Conservation (phyloP, 2,113 vertebrate species). For the Brachirus orientalis region DNA sequence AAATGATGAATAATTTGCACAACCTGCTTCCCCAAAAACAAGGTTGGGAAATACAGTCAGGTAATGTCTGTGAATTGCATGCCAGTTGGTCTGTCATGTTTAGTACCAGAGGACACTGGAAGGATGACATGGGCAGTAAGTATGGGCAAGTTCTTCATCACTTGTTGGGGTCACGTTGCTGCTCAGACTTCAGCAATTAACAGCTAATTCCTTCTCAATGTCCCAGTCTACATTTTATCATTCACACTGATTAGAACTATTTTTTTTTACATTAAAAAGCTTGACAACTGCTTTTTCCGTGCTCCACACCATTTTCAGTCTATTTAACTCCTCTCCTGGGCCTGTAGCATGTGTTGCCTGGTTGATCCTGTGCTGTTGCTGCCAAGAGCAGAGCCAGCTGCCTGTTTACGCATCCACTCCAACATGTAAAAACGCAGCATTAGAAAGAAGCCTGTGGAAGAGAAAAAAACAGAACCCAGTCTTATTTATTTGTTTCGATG, state of each 20-base stretch:
- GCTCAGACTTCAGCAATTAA: neutral
- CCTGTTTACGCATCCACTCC: slow-evolving; percentile 67
- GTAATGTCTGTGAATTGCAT: no score
- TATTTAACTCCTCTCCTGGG: slow-evolving; percentile 58
- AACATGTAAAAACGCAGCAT: slow-evolving; percentile 79
- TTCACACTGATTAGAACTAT: neutral
- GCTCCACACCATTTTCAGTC: neutral
- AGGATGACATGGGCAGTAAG: no score
- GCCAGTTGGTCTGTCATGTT: no score
- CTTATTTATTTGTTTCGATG: no score
- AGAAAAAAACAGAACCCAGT: neutral
- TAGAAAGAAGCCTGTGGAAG: slow-evolving; percentile 77
- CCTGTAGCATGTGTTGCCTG: slow-evolving; percentile 76
- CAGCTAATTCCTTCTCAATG: neutral
- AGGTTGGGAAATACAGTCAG: no score
- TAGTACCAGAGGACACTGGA: no score
- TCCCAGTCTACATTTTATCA: neutral
- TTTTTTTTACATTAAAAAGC: neutral
- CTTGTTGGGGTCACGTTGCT: neutral
- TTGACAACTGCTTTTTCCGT: neutral
- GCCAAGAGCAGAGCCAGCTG: slow-evolving; percentile 4
- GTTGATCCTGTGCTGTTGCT: slow-evolving; percentile 73
- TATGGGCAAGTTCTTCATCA: no score
- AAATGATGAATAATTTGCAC: no score
- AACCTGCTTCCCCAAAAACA: no score